Percentiles rank a stretch among this genome's conserved stretches.
Conservation (phyloP, 2,888 invertebrate species). For the Allygus modestus region DNA sequence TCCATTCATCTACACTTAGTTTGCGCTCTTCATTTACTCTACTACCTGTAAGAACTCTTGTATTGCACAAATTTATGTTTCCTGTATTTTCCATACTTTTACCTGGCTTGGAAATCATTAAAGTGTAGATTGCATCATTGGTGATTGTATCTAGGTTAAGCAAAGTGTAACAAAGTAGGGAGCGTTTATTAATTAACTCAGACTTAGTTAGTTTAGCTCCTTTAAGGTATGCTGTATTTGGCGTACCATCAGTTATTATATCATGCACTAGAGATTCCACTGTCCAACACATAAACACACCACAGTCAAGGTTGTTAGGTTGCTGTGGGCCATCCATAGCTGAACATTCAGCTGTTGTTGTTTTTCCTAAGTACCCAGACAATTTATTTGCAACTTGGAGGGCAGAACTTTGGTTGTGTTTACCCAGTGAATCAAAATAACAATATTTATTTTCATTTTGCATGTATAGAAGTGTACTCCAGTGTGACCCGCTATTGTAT, state of each 20-base stretch:
- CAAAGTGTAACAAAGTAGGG: no score
- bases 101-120: no score
- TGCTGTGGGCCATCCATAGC: not conserved
- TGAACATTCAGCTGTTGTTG: not conserved
- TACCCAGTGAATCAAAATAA: not conserved
- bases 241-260: not conserved
- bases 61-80: no score
- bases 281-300: constrained; percentile 7
- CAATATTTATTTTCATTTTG: not conserved
- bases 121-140: no score
- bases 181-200: no score
- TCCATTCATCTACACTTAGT: no score
- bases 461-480: not conserved
- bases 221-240: not conserved
- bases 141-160: no score
- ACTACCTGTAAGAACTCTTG: no score
- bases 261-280: not conserved
- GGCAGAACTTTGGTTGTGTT: not conserved
- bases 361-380: not conserved
- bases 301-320: not conserved
- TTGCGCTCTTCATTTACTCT: no score
- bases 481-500: not conserved
- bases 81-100: no score
- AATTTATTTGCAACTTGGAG: not conserved
- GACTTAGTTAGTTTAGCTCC: no score